Percentiles rank a stretch among this genome's conserved stretches.
These are phyloP conservation scores for Sylvilagus bachmani DNA, from an alignment of 2,113 vertebrate genomes.

Conservation along the genomic window DNA sequence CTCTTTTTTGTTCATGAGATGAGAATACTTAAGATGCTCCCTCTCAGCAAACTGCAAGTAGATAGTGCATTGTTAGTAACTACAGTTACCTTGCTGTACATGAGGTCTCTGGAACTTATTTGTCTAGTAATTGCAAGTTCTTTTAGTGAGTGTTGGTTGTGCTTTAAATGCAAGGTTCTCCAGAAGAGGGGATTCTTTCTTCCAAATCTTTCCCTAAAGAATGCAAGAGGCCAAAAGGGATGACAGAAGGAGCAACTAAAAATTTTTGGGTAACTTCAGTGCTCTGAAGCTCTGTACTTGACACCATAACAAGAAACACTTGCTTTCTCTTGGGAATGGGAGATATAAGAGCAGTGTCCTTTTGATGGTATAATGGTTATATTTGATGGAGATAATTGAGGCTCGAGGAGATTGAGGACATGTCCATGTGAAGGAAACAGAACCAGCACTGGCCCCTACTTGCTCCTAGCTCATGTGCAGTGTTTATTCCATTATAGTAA, in stretches of 20 bases:
- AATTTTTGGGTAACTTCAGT: not conserved
- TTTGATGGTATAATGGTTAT: not conserved
- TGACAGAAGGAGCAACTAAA: not conserved
- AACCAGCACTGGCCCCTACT: not conserved
- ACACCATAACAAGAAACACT: not conserved
- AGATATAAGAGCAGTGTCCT: not conserved
- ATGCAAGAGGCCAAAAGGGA: not conserved
- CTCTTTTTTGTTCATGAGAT: not conserved
- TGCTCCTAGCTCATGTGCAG: not conserved
- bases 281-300: not conserved
- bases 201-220: not conserved
- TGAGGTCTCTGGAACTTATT: not conserved
- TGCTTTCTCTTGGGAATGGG: not conserved
- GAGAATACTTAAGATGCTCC: not conserved
- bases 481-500: not conserved
- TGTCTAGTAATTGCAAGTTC: not conserved
- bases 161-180: not conserved
- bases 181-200: not conserved
- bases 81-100: not conserved
- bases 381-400: conserved; percentile 6
- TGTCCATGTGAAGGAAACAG: not conserved
- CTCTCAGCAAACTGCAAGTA: not conserved
- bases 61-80: not conserved
- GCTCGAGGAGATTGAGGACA: not conserved
- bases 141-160: not conserved